Evolutionary conservation across 2,113 vertebrate species (phyloP), one percentile per base, ranked within the genome.

Genomic region (Hippocampus abdominalis): DNA sequence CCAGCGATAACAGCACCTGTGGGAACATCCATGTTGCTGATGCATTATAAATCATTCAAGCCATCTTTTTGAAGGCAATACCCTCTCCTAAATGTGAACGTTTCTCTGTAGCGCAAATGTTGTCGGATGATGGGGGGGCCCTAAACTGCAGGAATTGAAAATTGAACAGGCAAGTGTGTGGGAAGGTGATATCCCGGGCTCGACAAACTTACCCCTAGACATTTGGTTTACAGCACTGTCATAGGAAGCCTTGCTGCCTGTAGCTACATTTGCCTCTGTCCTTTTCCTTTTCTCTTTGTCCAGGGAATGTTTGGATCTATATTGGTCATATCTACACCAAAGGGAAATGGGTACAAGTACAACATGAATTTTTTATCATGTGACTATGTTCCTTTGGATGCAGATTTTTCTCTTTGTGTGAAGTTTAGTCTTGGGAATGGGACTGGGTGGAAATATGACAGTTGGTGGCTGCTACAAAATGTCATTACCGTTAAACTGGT

Each of bases 41-140:
- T 91, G 87, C 86, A 89, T 91, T 89, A 90, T 92, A 91, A 91
- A 92, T 92, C 85, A 91, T 92, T 92, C 89, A 91, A 84, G 74
- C 76, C 86, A 84, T 88, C 77, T 88, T 89, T 90, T 89, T 88
- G 77, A 90, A 86, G 78, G 88, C 86, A 91, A 88, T 91, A 92
- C 88, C 87, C 87, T 79, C 68, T 74, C 78, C 79, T 88, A 87
- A 92, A 90, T 83, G 86, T 83, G 59, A 77, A 71, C 80, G 83
- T 89, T 88, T 82, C 80, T 87, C 87, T 88, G 89, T 89, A 76
- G 76, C 86, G 74, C 39, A 49, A 85, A 76, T 68, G 42, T 79
- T 66, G 81, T 77, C 65, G 83, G 39, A 74, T 75, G 73, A 77
- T 79, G 49, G 21, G 2, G 66, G 74, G 84, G 77, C 1, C 0